Evolutionary conservation across 2,888 invertebrate species (phyloP), one percentile per base, ranked within the genome.

Genomic region (Platycnemis pennipes): DNA sequence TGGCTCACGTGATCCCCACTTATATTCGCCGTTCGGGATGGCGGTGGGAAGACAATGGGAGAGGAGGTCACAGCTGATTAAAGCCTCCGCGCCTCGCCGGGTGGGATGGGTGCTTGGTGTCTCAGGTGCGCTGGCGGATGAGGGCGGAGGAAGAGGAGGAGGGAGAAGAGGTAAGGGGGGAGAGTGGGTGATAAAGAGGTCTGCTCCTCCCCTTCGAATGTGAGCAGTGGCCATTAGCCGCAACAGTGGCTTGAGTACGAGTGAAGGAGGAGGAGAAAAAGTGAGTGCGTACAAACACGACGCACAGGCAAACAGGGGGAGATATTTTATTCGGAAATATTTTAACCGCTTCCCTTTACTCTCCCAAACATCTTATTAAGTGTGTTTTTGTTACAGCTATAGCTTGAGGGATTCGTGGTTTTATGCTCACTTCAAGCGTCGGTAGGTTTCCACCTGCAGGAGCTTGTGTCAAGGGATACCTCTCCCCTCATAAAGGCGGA

Each of bases 11-110:
- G 77, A 77, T 77, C 77, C 8, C 77, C 77, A n/a, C 77, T 77
- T 37, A 77, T 77, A 37, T 77, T 77, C 77, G 77, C 77, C 37
- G 31, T n/a, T 77, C 77, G 77, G 77, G 77, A 77, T 77, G 77
- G 77, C 37, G 77, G 77, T 77, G 77, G 77, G 77, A 77, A 77
- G 77, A 77, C 77, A 77, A 77, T 77, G 77, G 77, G 77, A 37
- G 77, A 77, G 77, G 77, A 77, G 77, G 77, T 77, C 77, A 77
- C 77, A 77, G 77, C 77, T 77, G 77, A 77, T 77, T 77, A 77
- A 77, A 77, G 77, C 77, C 77, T 77, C 77, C n/a, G 63, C 8
- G 63, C 37, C 7, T 37, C 1, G 77, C 16, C 37, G 31, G 8
- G 31, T 77, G 77, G 77, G 77, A 77, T 37, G 77, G 77, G 37